phyloP scores from a whole-genome alignment of 2,888 invertebrate species.

The Nomada fucata region DNA sequence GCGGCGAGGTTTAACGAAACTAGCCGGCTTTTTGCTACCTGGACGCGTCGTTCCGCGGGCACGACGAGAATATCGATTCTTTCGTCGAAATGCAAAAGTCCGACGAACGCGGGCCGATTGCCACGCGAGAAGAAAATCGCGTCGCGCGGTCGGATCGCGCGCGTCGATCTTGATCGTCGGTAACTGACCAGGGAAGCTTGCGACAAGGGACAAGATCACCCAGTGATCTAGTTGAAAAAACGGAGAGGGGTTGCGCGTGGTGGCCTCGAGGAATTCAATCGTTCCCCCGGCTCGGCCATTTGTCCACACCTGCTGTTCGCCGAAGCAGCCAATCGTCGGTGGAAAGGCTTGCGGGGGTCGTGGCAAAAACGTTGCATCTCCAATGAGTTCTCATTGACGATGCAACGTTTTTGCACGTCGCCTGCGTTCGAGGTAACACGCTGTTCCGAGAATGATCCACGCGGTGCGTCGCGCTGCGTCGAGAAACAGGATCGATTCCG shows the following conservation, averaged over 20 bases:
- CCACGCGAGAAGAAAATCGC: slow-evolving; percentile 37
- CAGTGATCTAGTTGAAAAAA: slow-evolving; percentile 50
- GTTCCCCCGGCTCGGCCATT: slow-evolving; percentile 43
- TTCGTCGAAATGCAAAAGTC: slow-evolving; percentile 52
- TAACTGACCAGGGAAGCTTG: slow-evolving; percentile 41
- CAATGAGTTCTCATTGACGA: slow-evolving; percentile 67
- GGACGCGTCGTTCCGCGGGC: neutral
- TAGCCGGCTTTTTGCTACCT: slow-evolving; percentile 1
- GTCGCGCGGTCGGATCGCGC: slow-evolving; percentile 25
- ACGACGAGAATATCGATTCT: slow-evolving; percentile 21
- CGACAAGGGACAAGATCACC: slow-evolving; percentile 52
- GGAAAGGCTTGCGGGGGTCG: slow-evolving; percentile 20
- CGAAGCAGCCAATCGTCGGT: slow-evolving; percentile 62
- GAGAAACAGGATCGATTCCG: slow-evolving; percentile 51
- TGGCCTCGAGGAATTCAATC: slow-evolving; percentile 54
- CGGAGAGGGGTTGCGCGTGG: slow-evolving; percentile 1
- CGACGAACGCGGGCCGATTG: slow-evolving; percentile 17
- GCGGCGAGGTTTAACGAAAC: neutral
- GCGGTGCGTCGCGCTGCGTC: slow-evolving; percentile 5
- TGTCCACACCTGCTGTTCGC: slow-evolving; percentile 69
- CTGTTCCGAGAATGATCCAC: slow-evolving; percentile 60
- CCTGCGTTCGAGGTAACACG: slow-evolving; percentile 60
- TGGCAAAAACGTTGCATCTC: slow-evolving; percentile 64
- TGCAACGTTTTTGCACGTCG: slow-evolving; percentile 71
- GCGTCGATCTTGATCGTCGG: slow-evolving; percentile 43